These are phyloP conservation scores for Atlantisia rogersi DNA, from an alignment of 2,113 vertebrate species.

Conservation along the genomic window DNA sequence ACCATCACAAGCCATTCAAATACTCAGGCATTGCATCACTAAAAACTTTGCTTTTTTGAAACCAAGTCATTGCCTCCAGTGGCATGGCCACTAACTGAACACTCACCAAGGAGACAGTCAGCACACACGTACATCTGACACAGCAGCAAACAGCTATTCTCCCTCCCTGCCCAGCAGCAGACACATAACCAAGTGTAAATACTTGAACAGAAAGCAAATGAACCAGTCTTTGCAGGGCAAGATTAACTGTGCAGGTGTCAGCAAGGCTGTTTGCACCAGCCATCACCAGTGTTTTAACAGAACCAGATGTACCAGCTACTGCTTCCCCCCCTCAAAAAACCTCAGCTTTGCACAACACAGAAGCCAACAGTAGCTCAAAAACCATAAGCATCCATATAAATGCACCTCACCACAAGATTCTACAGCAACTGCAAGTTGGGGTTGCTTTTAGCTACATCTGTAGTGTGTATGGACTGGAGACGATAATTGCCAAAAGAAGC, in stretches of 20 bases:
- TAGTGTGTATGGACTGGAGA: not conserved
- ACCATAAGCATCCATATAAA: not conserved
- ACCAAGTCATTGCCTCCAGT: not conserved
- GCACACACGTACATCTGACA: not conserved
- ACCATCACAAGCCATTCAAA: not conserved
- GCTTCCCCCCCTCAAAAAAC: not conserved
- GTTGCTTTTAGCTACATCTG: not conserved
- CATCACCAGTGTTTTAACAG: not conserved
- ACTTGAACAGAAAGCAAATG: not conserved
- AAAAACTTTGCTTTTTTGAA: not conserved
- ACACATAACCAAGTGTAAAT: not conserved
- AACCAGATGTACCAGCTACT: not conserved
- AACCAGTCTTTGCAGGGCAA: not conserved
- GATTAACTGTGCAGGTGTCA: not conserved
- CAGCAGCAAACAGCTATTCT: not conserved
- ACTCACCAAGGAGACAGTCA: not conserved
- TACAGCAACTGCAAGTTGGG: rapidly evolving
- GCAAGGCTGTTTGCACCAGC: not conserved
- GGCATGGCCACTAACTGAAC: not conserved
- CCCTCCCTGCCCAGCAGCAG: not conserved
- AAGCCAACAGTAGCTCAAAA: not conserved
- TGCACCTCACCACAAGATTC: not conserved
- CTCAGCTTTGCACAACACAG: not conserved
- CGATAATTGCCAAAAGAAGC: not conserved
- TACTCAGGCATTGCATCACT: too few relatives aligned